Conservation (phyloP, 2,888 invertebrate genomes). For the Protodeltote pygarga region DNA sequence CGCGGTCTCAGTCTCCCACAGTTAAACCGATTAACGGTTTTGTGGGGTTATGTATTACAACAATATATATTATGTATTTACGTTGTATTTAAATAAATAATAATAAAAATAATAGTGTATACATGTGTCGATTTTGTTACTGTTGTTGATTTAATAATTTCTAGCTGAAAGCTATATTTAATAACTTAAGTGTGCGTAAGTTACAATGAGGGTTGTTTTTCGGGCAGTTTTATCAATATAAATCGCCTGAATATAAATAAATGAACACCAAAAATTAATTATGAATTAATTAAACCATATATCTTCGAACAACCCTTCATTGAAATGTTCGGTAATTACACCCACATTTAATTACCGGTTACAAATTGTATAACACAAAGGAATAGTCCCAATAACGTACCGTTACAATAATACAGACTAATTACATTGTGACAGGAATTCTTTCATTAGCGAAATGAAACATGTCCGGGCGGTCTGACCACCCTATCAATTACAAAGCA, state of each 20-base stretch:
- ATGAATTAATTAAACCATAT: conserved; percentile 9
- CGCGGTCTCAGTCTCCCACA: too few relatives aligned
- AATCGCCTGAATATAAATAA: neutral
- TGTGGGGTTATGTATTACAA: too few relatives aligned
- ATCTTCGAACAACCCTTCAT: conserved; percentile 8
- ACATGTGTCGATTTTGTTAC: too few relatives aligned
- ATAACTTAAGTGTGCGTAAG: too few relatives aligned
- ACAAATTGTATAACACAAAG: conserved; percentile 39
- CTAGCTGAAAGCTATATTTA: too few relatives aligned
- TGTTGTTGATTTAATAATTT: too few relatives aligned
- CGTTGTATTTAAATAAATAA: too few relatives aligned
- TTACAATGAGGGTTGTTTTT: too few relatives aligned
- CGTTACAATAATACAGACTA: conserved; percentile 48
- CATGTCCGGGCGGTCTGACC: conserved; percentile 40
- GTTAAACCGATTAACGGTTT: too few relatives aligned
- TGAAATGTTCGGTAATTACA: conserved; percentile 35
- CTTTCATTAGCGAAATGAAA: conserved; percentile 55
- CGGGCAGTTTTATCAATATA: neutral
- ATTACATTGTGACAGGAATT: conserved; percentile 44
- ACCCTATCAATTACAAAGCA: conserved; percentile 53
- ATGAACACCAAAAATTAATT: neutral
- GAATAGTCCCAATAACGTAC: conserved; percentile 27
- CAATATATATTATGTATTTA: too few relatives aligned
- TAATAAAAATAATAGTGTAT: too few relatives aligned
- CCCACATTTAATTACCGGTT: conserved; percentile 24